Evolutionary conservation across 2,113 vertebrate genomes (phyloP).

Genomic region (Mastomys coucha): DNA sequence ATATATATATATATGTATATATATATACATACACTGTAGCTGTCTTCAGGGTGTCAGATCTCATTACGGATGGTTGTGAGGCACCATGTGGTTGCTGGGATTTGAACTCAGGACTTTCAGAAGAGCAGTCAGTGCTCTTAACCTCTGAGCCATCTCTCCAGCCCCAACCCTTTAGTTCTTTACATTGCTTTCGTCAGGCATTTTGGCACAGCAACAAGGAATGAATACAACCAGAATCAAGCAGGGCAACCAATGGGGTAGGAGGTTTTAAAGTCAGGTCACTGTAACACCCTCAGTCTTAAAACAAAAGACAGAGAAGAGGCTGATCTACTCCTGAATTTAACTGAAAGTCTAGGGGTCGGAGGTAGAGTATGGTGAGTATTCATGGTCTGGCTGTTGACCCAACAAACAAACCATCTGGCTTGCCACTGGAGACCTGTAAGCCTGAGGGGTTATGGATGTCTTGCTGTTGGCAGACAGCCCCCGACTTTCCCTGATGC

Average conservation of each 20-base stretch:
- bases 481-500: not conserved
- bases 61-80: too few relatives aligned
- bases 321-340: not conserved
- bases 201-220: not conserved
- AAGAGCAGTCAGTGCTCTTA: too few relatives aligned
- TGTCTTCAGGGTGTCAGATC: too few relatives aligned
- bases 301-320: not conserved
- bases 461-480: not conserved
- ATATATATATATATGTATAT: too few relatives aligned
- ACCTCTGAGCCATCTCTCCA: too few relatives aligned
- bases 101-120: too few relatives aligned
- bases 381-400: not conserved
- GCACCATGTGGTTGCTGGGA: too few relatives aligned
- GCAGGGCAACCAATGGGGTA: not conserved
- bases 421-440: not conserved
- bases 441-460: rapidly evolving
- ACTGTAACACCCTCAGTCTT: not conserved
- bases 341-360: not conserved
- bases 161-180: not conserved
- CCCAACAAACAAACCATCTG: not conserved
- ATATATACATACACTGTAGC: too few relatives aligned
- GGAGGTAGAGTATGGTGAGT: not conserved
- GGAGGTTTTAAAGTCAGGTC: not conserved
- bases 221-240: not conserved
- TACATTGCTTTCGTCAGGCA: not conserved